Conservation (phyloP, 2,113 vertebrate genomes). For the Machaerirhynchus nigripectus region DNA sequence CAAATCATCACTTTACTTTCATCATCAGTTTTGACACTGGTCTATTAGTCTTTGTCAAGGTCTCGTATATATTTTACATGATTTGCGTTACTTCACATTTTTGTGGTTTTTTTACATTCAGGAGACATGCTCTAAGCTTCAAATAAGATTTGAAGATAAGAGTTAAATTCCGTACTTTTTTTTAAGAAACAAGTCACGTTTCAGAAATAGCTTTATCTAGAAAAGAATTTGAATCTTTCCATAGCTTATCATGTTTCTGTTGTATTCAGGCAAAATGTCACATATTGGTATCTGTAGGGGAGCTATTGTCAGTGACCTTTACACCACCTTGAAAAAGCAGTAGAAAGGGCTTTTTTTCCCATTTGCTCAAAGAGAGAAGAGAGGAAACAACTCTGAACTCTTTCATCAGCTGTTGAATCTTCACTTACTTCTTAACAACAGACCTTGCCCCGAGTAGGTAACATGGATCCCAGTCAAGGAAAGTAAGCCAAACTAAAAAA, state of each 20-base stretch:
- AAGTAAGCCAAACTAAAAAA: neutral
- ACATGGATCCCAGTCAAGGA: neutral
- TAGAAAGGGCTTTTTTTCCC: neutral
- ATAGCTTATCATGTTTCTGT: conserved; percentile 53
- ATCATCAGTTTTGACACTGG: neutral
- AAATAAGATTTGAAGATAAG: neutral
- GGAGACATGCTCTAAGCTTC: neutral
- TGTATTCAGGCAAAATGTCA: conserved; percentile 71
- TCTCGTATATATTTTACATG: neutral
- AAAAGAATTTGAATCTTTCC: conserved; percentile 35
- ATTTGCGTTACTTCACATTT: neutral
- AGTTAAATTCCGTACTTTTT: neutral
- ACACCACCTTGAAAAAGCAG: conserved; percentile 51
- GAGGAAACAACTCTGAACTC: neutral
- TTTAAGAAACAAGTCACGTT: conserved; percentile 1
- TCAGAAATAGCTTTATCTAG: conserved; percentile 63
- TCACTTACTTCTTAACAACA: neutral
- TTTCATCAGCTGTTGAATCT: conserved; percentile 27
- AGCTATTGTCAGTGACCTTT: conserved; percentile 72
- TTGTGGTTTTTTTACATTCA: neutral
- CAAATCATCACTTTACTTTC: neutral
- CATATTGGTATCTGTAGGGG: conserved; percentile 51
- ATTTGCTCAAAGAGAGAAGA: conserved; percentile 13
- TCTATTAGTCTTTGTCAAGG: neutral
- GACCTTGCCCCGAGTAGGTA: neutral